Conservation (phyloP, 2,888 invertebrate genomes). For the Celastrina argiolus region DNA sequence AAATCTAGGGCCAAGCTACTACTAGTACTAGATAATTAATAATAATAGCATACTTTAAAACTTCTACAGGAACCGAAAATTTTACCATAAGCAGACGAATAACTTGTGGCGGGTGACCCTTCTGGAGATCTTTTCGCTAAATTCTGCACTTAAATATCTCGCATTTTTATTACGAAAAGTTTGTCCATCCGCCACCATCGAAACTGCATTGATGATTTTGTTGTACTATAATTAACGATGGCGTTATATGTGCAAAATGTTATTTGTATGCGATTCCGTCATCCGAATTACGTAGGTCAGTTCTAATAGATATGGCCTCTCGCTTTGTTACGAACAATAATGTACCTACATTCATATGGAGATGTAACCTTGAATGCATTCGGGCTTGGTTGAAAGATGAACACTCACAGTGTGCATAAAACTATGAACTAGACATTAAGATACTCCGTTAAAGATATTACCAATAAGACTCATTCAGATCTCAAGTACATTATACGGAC, state of each 20-base stretch:
- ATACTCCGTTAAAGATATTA: too few relatives aligned
- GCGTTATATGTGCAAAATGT: constrained; percentile 1
- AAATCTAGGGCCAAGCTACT: too few relatives aligned
- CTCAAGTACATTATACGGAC: too few relatives aligned
- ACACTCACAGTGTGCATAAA: background rate
- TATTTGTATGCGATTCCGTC: constrained; percentile 9
- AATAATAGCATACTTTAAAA: too few relatives aligned
- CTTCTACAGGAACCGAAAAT: too few relatives aligned
- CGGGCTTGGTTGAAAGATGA: background rate
- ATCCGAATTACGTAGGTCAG: constrained; percentile 20
- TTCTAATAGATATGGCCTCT: constrained; percentile 20
- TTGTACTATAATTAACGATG: background rate
- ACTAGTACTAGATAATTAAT: too few relatives aligned
- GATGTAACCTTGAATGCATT: constrained; percentile 1
- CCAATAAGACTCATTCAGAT: too few relatives aligned
- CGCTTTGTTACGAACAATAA: constrained; percentile 13
- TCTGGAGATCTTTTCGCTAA: too few relatives aligned
- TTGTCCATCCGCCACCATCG: background rate
- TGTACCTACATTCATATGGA: background rate
- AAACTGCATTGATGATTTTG: background rate
- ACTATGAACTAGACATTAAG: background rate
- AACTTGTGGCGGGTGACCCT: too few relatives aligned
- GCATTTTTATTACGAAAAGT: background rate
- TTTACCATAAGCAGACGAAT: too few relatives aligned
- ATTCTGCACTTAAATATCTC: too few relatives aligned